Base-by-base conservation (phyloP, 2,888 invertebrate species). In the Acrobasis consociella region DNA sequence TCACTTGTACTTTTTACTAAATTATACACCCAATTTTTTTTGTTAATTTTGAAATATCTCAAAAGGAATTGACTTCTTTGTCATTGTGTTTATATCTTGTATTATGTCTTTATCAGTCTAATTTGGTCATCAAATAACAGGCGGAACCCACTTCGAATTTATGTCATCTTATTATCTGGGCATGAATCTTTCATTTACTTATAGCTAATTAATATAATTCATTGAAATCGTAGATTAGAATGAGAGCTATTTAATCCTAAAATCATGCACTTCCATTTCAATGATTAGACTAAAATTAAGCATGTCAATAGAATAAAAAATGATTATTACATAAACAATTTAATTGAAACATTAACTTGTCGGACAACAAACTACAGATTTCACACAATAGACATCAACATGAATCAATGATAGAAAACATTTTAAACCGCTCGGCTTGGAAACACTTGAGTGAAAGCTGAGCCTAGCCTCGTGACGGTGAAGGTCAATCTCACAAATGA, bases 221-320 rank as follows among this genome's bases (percentile, higher is more conserved):
- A 81, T 81, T 74, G 77, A 78, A 83, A 76, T 75, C 67, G 65
- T 78, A 79, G 78, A 77, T 80, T 78, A 77, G 78, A 82, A 83
- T 85, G 89, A 90, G 89, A 91, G 89, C 90, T 86, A 86, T 82
- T 85, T 82, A 82, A 78, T 79, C 77, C 81, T 85, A 84, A 81
- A 84, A 82, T 79, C 83, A 87, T 87, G 88, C 89, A 89, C 86
- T 87, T 85, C 75, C 81, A 82, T 83, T 84, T 86, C 83, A 89
- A 85, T 85, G 81, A 87, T 87, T 81, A 85, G 78, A 83, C 83
- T 89, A 86, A 87, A 85, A 87, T 86, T 87, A 90, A 91, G 89
- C 87, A 89, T 89, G 89, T 91, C 89, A 88, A 86, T 87, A 88
- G 85, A 89, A 90, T 89, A 87, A 91, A 90, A 86, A 89, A 89